Conservation (phyloP, 1,140 invertebrate genomes). For the Latrodectus geometricus region DNA sequence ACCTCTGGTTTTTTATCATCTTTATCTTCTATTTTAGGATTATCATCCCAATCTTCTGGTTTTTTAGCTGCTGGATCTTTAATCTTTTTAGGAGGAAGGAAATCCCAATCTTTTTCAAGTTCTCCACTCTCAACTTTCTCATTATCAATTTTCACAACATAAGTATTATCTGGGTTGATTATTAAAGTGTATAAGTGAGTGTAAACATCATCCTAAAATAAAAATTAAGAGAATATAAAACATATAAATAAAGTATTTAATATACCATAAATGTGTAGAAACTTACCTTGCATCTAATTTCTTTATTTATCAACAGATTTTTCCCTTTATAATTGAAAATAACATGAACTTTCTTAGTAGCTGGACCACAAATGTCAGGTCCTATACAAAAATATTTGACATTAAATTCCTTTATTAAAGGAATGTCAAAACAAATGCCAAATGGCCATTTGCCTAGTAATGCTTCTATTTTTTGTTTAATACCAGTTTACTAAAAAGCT, state of each 20-base stretch:
- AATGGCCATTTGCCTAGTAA: too few species aligned
- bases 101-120: slow-evolving; percentile 96
- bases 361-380: slow-evolving; percentile 98
- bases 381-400: slow-evolving; percentile 66
- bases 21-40: slow-evolving; percentile 93
- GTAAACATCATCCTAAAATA: slow-evolving; percentile 86
- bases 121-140: slow-evolving; percentile 94
- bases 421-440: too few species aligned
- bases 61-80: slow-evolving; percentile 96
- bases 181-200: slow-evolving; percentile 98
- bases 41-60: slow-evolving; percentile 96
- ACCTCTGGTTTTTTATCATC: slow-evolving; percentile 88
- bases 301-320: slow-evolving; percentile 96
- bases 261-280: background rate
- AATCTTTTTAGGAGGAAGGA: slow-evolving; percentile 94
- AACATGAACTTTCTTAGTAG: slow-evolving; percentile 98
- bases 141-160: slow-evolving; percentile 98
- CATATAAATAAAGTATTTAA: background rate
- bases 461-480: too few species aligned
- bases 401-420: background rate
- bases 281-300: slow-evolving; percentile 73
- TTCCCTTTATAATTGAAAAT: slow-evolving; percentile 99
- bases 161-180: slow-evolving; percentile 95
- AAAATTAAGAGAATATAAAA: background rate
- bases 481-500: too few species aligned